Percentiles rank a stretch among this genome's conserved stretches.
These are phyloP conservation scores for Mythimna pallens DNA, from an alignment of 2,888 invertebrate species.

Conservation along the genomic window DNA sequence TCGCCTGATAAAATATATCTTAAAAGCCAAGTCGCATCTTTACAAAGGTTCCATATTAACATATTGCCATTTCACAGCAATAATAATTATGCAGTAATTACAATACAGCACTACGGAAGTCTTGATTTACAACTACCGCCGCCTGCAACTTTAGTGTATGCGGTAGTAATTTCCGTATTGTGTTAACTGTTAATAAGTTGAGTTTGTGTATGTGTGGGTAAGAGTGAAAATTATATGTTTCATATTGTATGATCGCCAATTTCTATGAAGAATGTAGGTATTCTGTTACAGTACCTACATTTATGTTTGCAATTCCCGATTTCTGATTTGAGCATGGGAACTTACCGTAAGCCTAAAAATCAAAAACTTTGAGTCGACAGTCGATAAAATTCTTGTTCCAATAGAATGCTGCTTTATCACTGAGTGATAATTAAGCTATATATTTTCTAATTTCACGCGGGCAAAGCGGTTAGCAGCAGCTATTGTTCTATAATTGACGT, in stretches of 20 bases:
- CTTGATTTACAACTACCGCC: conserved; percentile 47
- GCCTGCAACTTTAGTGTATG: conserved; percentile 45
- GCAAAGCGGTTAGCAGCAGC: too few relatives aligned
- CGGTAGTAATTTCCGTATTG: conserved; percentile 54
- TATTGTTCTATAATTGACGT: too few relatives aligned
- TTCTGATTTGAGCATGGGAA: too few relatives aligned
- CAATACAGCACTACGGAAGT: conserved; percentile 46
- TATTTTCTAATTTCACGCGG: too few relatives aligned
- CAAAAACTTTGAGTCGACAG: too few relatives aligned
- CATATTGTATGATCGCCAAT: not conserved
- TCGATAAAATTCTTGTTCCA: too few relatives aligned
- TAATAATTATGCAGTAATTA: conserved; percentile 58
- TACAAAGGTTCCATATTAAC: conserved; percentile 6
- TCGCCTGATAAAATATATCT: too few relatives aligned
- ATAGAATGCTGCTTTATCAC: too few relatives aligned
- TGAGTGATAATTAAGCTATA: too few relatives aligned
- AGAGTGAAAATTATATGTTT: conserved; percentile 3
- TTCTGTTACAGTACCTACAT: not conserved
- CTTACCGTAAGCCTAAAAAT: too few relatives aligned
- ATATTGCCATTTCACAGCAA: conserved; percentile 13
- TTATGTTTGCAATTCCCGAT: too few relatives aligned
- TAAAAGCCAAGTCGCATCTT: not conserved
- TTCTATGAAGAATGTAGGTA: not conserved
- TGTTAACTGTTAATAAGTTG: conserved; percentile 43
- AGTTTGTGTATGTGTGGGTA: conserved; percentile 2